Evolutionary conservation across 2,113 vertebrate species (phyloP), one percentile per base, ranked within the genome.

Genomic region (Macquaria australasica): DNA sequence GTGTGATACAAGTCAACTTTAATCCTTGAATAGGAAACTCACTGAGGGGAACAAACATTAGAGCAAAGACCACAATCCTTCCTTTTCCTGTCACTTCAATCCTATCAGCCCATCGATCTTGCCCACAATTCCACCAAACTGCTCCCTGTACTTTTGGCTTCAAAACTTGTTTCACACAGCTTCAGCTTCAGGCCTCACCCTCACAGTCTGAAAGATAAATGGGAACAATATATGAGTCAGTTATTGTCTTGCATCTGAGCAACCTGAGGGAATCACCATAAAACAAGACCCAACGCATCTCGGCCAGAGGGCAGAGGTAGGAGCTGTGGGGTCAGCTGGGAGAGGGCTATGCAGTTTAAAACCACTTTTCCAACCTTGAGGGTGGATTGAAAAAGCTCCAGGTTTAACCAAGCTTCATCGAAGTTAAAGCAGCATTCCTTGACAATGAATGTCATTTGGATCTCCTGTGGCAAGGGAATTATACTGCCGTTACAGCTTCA

Each of bases 231-330:
- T 20, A 53, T 34, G 59, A 39, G 5, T 41, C n/a, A 25, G 12
- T 48, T 8, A 39, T 31, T 25, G 23, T 70, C 25, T 69, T 60
- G 50, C 56, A 28, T 55, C n/a, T 28, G 55, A 76, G 43, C 64
- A n/a, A 77, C 72, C 63, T 48, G 41, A 70, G 55, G 78, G 31
- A 55, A 53, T 45, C 10, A 4, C 37, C 55, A 25, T 63, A 56
- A 55, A 81, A 79, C 88, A 85, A 92, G 89, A 85, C 56, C 43
- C 15, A 75, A 77, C 77, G 3, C 55, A 87, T 91, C 71, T 76
- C 14, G 37, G 69, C 79, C 82, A 53, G 45, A 58, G 48, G 71
- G 55, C 53, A 55, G 43, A 69, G 62, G 45, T 55, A 77, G 39
- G 67, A 72, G 77, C 31, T 53, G 55, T 5, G 15, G 68, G 41